These are phyloP conservation scores for Tokudaia muenninki DNA, from an alignment of 2,797 vertebrate species.

Conservation along the genomic window DNA sequence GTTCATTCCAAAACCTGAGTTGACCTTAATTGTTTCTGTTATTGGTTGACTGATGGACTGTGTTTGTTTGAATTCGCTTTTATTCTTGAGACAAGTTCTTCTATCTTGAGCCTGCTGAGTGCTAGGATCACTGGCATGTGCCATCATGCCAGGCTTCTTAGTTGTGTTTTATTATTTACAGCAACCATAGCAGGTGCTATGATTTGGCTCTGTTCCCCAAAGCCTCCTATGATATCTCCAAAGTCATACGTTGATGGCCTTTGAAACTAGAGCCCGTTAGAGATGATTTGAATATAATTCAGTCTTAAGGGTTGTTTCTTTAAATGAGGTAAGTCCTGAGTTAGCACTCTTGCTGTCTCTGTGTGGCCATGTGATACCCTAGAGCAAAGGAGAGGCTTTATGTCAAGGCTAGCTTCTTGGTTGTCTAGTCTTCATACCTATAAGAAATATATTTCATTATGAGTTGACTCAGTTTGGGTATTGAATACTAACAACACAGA, in stretches of 20 bases:
- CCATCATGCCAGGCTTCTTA: background rate
- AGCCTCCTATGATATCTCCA: background rate
- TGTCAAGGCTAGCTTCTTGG: background rate
- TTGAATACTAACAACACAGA: background rate
- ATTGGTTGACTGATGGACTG: background rate
- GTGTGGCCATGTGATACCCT: background rate
- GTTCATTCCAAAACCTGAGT: background rate
- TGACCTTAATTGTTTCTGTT: background rate
- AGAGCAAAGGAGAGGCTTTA: background rate
- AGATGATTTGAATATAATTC: background rate
- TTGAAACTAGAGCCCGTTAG: background rate
- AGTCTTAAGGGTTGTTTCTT: background rate
- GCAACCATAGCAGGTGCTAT: background rate
- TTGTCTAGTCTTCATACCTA: background rate
- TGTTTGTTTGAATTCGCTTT: background rate
- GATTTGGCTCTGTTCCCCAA: background rate
- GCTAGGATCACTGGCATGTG: background rate
- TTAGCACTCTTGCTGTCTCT: background rate
- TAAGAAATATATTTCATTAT: background rate
- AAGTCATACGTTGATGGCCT: background rate
- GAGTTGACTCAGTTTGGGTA: background rate
- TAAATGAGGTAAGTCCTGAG: background rate
- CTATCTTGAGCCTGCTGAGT: background rate
- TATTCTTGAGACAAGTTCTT: background rate
- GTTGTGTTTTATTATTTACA: background rate